phyloP scores from a whole-genome alignment of 1,140 invertebrate species.

The Hylyphantes graminicola region DNA sequence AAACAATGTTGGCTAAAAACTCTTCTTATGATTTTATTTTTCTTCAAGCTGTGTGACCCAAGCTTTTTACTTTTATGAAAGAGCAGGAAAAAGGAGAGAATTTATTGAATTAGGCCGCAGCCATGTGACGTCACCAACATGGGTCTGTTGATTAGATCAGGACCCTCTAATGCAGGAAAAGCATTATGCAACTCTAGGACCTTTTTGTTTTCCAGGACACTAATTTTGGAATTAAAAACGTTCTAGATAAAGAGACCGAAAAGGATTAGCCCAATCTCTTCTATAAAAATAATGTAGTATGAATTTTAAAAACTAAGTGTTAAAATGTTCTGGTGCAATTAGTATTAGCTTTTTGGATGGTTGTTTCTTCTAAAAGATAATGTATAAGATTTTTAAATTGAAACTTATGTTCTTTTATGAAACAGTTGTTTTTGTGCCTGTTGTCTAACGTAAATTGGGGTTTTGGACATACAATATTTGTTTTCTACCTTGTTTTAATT shows the following conservation, averaged over 20 bases:
- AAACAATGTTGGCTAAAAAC: too few species aligned
- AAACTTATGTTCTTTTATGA: too few species aligned
- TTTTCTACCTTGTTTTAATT: too few species aligned
- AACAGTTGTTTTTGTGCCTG: too few species aligned
- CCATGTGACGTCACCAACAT: slow-evolving; percentile 33
- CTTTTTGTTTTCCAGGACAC: slow-evolving; percentile 30
- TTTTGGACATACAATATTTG: too few species aligned
- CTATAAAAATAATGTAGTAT: too few species aligned
- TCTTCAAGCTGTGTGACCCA: neutral
- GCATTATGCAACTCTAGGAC: slow-evolving; percentile 23
- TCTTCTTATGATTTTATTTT: slow-evolving; percentile 11
- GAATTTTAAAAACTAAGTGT: neutral
- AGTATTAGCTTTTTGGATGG: neutral
- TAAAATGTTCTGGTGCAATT: slow-evolving; percentile 43
- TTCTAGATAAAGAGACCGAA: slow-evolving; percentile 11
- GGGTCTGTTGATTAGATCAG: slow-evolving; percentile 44
- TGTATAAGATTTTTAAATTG: too few species aligned
- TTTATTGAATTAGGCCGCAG: slow-evolving; percentile 29
- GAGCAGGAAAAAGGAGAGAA: neutral
- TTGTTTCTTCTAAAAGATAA: too few species aligned
- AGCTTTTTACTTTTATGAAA: slow-evolving; percentile 10
- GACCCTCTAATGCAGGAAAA: slow-evolving; percentile 32
- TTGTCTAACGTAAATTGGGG: too few species aligned
- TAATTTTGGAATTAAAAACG: slow-evolving; percentile 27
- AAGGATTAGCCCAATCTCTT: slow-evolving; percentile 35